Evolutionary conservation across 1,140 invertebrate species (phyloP), one percentile per base, ranked within the genome.

Genomic region (Drosophila kepulauana): DNA sequence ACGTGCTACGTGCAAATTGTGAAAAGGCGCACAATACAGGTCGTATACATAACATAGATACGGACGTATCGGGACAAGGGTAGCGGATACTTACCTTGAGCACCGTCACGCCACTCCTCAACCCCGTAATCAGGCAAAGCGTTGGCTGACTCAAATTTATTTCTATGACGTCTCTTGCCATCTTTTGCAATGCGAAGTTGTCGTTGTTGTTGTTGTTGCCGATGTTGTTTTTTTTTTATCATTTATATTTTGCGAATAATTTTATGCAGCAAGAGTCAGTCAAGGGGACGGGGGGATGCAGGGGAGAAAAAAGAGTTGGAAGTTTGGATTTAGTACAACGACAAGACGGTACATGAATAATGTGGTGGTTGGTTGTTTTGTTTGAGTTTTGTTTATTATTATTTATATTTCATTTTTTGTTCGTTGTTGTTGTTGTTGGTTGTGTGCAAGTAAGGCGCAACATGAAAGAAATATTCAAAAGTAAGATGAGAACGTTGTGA

Each of bases 101-200:
- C 91, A 86, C 91, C 89, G 79, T 92, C 92, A 79, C 91, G 91
- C 91, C 92, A 92, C 86, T 92, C 92, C 85, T 92, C 91, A 81
- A 92, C 90, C 71, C 91, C 91, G 80, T 92, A 92, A 90, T 92
- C 91, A 79, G 91, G 91, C 77, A 92, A 78, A 80, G 91, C 90
- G 82, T 89, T 89, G 67, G 85, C 85, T 72, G 89, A 82, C 68
- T 92, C 91, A 79, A 92, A 91, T 92, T 92, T 92, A 91, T 92
- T 91, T 87, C 89, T 90, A 91, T 92, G 79, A 77, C 89, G 91
- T 80, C 91, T 89, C 82, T 92, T 92, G 78, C 86, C 91, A 88
- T 89, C 91, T 92, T 87, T 78, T 81, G 75, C 68, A 79, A 72
- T 81, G 71, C 63, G 56, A 64, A 68, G 59, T 75, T 70, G 59